Base-by-base conservation (phyloP, 2,113 vertebrate genomes). In the Nettapus auritus region DNA sequence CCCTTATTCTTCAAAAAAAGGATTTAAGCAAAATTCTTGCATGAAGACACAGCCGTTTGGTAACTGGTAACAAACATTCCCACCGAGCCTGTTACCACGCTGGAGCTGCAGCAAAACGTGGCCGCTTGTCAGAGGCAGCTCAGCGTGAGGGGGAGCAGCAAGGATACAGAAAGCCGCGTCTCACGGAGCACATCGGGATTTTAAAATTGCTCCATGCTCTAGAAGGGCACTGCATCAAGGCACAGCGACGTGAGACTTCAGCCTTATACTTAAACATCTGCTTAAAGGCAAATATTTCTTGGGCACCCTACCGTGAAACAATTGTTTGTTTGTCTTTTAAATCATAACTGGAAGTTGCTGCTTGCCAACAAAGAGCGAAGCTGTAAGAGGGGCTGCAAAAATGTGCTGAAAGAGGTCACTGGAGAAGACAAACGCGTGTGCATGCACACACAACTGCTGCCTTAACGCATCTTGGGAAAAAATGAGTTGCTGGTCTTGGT, bases 121-220 rank as follows among this genome's bases (percentile, higher is more conserved):
- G 46, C 62, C 87, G 60, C n/a, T 42, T 68, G 62, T 56, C 60
- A 82, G 13, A 28, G 82, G 56, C 71, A 90, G 68, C 63, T 57
- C 53, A 34, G 86, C 77, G 28, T n/a, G 76, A 90, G 50, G 2
- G 3, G 40, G 9, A 52, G 56, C 74, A 84, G 78, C 78, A 57
- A 23, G 38, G 53, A 82, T 3, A 60, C 13, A 1, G 1, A 68
- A 84, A 48, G 25, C 4, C 1, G 10, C 3, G 13, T 11, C 4
- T 31, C 68, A n/a, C 33, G n/a, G 55, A 82, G 59, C 74, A 78
- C 19, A 17, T 20, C 20, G 33, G 19, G 56, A 20, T 52, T n/a
- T 57, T 57, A 20, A 20, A 57, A 57, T 21, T 21, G 56, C 56
- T 33, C 50, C 50, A 25, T 1, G 53, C 3, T 76, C 38, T 14